Conservation (phyloP, 2,797 vertebrate genomes). For the Coracias cyanogaster region DNA sequence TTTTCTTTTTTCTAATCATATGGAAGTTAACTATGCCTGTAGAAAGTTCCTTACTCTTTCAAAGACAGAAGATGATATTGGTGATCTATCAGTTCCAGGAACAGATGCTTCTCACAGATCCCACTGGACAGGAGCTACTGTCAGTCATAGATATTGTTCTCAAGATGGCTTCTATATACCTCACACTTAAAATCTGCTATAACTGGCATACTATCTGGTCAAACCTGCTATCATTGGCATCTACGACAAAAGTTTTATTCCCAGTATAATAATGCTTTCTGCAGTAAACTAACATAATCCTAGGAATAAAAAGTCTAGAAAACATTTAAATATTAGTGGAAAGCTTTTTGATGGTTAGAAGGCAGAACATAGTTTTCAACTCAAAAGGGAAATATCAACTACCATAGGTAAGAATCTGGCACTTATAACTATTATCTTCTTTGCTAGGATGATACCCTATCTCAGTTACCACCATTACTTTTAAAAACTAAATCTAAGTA, state of each 20-base stretch:
- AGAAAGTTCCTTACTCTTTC: neutral
- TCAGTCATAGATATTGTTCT: neutral
- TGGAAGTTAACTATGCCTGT: neutral
- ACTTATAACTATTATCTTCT: neutral
- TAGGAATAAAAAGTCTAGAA: neutral
- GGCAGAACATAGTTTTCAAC: neutral
- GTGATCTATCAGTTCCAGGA: neutral
- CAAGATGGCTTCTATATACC: neutral
- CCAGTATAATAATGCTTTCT: neutral
- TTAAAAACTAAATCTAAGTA: neutral
- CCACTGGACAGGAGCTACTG: neutral
- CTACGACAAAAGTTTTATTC: neutral
- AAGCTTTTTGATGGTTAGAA: neutral
- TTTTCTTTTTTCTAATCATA: too few species aligned
- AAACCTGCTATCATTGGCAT: neutral
- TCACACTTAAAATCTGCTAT: neutral
- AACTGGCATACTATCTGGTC: neutral
- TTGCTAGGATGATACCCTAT: neutral
- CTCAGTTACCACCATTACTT: neutral
- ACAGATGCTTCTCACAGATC: neutral
- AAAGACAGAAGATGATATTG: neutral
- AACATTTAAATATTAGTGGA: neutral
- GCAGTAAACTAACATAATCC: neutral
- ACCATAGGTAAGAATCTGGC: neutral
- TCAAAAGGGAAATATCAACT: neutral